Evolutionary conservation across 2,888 invertebrate genomes (phyloP).

Genomic region (Drosophila testacea): DNA sequence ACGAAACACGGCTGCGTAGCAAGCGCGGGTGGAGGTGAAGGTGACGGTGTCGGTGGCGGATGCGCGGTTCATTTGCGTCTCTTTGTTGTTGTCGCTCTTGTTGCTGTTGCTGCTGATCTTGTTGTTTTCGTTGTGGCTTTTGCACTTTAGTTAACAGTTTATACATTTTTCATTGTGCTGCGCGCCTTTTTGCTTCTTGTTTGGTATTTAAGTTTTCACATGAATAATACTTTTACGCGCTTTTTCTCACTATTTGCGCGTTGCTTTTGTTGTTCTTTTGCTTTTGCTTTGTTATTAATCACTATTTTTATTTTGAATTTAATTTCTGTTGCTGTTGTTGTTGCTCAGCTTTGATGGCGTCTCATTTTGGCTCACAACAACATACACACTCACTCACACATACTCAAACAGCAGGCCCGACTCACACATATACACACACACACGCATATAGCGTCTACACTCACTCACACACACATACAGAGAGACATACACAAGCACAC

Average conservation of each 20-base stretch:
- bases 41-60: slow-evolving; percentile 31
- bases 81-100: slow-evolving; percentile 33
- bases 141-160: slow-evolving; percentile 59
- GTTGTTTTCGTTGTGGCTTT: slow-evolving; percentile 30
- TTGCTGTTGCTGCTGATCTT: slow-evolving; percentile 10
- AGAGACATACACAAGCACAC: slow-evolving; percentile 30
- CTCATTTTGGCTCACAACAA: slow-evolving; percentile 69
- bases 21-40: slow-evolving; percentile 31
- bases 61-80: slow-evolving; percentile 58
- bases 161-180: slow-evolving; percentile 64
- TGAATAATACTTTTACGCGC: slow-evolving; percentile 45
- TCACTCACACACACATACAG: slow-evolving; percentile 23
- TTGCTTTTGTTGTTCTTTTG: slow-evolving; percentile 47
- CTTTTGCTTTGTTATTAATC: slow-evolving; percentile 71
- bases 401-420: slow-evolving; percentile 6
- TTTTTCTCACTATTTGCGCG: slow-evolving; percentile 40
- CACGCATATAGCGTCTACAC: background rate
- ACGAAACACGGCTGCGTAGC: slow-evolving; percentile 49
- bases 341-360: slow-evolving; percentile 69
- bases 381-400: slow-evolving; percentile 26
- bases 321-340: slow-evolving; percentile 55
- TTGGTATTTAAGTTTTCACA: slow-evolving; percentile 28
- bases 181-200: slow-evolving; percentile 45
- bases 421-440: slow-evolving; percentile 7
- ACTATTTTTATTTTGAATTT: slow-evolving; percentile 80